Percentiles rank a stretch among this genome's conserved stretches.
phyloP scores from a whole-genome alignment of 2,888 invertebrate genomes.

The Mythimna vitellina region DNA sequence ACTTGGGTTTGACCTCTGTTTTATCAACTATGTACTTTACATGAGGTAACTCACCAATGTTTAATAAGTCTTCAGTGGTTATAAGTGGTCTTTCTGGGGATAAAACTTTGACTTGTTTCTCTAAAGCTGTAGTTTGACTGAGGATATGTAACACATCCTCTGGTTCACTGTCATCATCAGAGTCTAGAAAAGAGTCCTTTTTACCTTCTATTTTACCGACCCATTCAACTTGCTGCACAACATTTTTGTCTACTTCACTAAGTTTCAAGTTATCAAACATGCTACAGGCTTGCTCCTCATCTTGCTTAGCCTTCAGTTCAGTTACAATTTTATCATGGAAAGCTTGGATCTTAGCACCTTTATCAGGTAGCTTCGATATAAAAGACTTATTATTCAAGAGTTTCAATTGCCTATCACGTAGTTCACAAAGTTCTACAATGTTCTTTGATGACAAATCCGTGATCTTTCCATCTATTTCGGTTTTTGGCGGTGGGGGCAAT shows the following conservation, averaged over 20 bases:
- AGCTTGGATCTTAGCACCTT: slow-evolving; percentile 89
- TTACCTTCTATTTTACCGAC: slow-evolving; percentile 83
- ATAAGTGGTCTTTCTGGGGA: slow-evolving; percentile 86
- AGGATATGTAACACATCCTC: slow-evolving; percentile 91
- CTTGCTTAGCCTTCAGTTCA: slow-evolving; percentile 86
- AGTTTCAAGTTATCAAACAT: slow-evolving; percentile 89
- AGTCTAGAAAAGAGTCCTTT: slow-evolving; percentile 81
- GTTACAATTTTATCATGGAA: slow-evolving; percentile 85
- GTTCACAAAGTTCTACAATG: slow-evolving; percentile 86
- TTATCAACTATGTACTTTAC: slow-evolving; percentile 89
- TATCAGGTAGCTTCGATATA: slow-evolving; percentile 89
- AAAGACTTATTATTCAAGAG: slow-evolving; percentile 89
- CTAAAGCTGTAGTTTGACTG: slow-evolving; percentile 88
- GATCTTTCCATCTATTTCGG: slow-evolving; percentile 89
- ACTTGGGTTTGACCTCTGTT: slow-evolving; percentile 81
- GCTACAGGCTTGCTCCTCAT: slow-evolving; percentile 87
- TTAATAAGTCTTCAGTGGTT: slow-evolving; percentile 87
- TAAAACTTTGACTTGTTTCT: slow-evolving; percentile 86
- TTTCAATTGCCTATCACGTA: slow-evolving; percentile 90
- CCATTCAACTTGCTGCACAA: slow-evolving; percentile 91
- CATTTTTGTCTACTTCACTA: slow-evolving; percentile 80
- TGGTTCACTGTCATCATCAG: slow-evolving; percentile 91
- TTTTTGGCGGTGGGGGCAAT: slow-evolving; percentile 82
- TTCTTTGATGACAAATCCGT: slow-evolving; percentile 86
- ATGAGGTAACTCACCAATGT: slow-evolving; percentile 86